phyloP scores from a whole-genome alignment of 2,888 invertebrate genomes.

The Phania funesta region DNA sequence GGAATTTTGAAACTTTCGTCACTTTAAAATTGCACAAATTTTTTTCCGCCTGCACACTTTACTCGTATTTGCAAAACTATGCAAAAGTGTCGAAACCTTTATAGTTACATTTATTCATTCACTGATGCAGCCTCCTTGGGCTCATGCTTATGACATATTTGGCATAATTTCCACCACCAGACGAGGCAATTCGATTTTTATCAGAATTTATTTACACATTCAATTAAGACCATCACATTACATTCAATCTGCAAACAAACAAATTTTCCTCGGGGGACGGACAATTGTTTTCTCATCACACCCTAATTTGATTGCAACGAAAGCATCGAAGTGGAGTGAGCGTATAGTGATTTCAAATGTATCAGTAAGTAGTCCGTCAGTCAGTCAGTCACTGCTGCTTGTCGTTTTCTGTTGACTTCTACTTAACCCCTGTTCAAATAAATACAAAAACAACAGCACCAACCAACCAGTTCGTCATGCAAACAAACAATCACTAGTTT shows the following conservation, averaged over 20 bases:
- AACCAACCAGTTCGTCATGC: conserved; percentile 58
- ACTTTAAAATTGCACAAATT: neutral
- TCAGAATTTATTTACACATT: conserved; percentile 79
- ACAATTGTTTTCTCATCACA: conserved; percentile 81
- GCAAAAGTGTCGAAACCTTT: conserved; percentile 18
- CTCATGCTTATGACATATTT: conserved; percentile 37
- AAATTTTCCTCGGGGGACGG: conserved; percentile 77
- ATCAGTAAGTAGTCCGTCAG: conserved; percentile 34
- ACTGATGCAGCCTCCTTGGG: conserved; percentile 7
- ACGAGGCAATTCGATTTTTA: conserved; percentile 35
- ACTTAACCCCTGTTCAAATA: conserved; percentile 75
- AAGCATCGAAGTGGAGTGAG: neutral
- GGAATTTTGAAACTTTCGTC: neutral
- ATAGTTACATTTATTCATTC: conserved; percentile 7
- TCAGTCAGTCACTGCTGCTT: conserved; percentile 14
- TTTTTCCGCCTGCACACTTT: neutral
- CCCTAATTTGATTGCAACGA: conserved; percentile 80
- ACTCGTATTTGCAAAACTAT: conserved; percentile 46
- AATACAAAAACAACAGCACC: conserved; percentile 66
- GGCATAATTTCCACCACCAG: conserved; percentile 65
- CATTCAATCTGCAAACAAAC: conserved; percentile 71
- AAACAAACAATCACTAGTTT: conserved; percentile 69
- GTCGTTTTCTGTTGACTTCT: conserved; percentile 76
- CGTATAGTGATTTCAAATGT: conserved; percentile 46
- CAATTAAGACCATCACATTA: conserved; percentile 76